These are phyloP conservation scores for Punctoribates punctum DNA, from an alignment of 2,888 invertebrate species.

Conservation along the genomic window DNA sequence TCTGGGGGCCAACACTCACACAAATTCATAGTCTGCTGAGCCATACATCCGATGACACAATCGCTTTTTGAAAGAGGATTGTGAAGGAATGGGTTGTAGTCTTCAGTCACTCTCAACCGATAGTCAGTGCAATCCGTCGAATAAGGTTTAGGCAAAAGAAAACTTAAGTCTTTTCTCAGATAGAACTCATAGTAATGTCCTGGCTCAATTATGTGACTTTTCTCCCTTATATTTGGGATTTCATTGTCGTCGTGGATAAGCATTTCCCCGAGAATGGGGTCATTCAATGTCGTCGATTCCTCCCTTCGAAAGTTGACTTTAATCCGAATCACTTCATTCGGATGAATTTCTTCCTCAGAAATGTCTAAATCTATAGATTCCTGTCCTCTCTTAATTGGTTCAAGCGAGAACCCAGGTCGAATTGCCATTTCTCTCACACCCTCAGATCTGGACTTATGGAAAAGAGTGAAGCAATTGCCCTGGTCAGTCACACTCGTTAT, in stretches of 20 bases:
- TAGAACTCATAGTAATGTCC: constrained; percentile 41
- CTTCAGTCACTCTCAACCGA: background rate
- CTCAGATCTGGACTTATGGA: constrained; percentile 36
- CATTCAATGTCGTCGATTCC: constrained; percentile 42
- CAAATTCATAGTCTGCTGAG: constrained; percentile 25
- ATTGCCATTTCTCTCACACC: constrained; percentile 32
- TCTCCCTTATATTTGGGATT: constrained; percentile 32
- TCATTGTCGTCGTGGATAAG: constrained; percentile 39
- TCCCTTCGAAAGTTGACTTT: constrained; percentile 28
- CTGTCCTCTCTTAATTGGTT: constrained; percentile 27
- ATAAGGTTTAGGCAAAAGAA: constrained; percentile 31
- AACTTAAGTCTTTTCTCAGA: constrained; percentile 16
- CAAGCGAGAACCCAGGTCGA: constrained; percentile 16
- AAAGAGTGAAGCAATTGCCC: constrained; percentile 42
- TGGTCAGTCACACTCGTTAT: constrained; percentile 34
- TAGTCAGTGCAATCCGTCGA: constrained; percentile 39
- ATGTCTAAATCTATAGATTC: constrained; percentile 37
- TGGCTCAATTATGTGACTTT: constrained; percentile 29
- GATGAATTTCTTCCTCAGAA: constrained; percentile 38
- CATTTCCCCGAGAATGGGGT: constrained; percentile 28
- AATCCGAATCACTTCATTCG: constrained; percentile 40
- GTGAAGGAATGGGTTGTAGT: background rate
- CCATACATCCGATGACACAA: constrained; percentile 39
- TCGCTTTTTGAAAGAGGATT: constrained; percentile 22
- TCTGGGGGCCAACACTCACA: constrained; percentile 43